Conservation (phyloP, 2,797 vertebrate genomes). For the Thripadectes ignobilis region DNA sequence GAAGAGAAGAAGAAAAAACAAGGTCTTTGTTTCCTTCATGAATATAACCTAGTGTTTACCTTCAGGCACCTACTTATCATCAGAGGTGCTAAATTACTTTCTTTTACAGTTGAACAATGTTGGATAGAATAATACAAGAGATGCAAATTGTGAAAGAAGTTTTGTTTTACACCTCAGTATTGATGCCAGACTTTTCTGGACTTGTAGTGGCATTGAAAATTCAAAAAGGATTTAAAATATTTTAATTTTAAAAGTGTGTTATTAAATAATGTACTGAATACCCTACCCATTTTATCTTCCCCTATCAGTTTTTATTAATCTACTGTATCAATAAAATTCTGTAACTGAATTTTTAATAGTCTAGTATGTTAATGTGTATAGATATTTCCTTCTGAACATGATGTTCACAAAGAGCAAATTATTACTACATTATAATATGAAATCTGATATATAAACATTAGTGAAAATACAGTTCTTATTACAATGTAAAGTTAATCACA, state of each 20-base stretch:
- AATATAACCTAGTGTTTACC: constrained; percentile 82
- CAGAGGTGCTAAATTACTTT: constrained; percentile 76
- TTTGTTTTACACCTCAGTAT: constrained; percentile 83
- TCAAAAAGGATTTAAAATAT: constrained; percentile 82
- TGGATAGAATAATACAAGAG: constrained; percentile 62
- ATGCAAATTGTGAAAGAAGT: constrained; percentile 66
- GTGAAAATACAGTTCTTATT: constrained; percentile 76
- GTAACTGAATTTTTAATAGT: constrained; percentile 82
- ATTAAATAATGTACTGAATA: constrained; percentile 86
- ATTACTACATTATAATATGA: constrained; percentile 77
- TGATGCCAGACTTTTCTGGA: constrained; percentile 80
- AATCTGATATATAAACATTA: constrained; percentile 79
- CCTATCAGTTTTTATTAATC: constrained; percentile 86
- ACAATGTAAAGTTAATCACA: constrained; percentile 79
- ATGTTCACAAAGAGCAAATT: constrained; percentile 79
- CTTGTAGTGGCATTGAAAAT: constrained; percentile 78
- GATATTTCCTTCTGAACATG: constrained; percentile 76
- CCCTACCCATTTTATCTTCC: constrained; percentile 80
- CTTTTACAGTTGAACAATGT: constrained; percentile 68
- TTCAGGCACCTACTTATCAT: constrained; percentile 77
- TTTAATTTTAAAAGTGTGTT: constrained; percentile 86
- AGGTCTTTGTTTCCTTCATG: constrained; percentile 72
- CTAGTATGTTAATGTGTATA: constrained; percentile 83
- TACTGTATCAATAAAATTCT: constrained; percentile 95
- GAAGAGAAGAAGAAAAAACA: constrained; percentile 38